A percentile compares a stretch with the other conserved stretches of the same genome.
Conservation (phyloP, 2,113 vertebrate genomes). For the Melanocharis versteri region DNA sequence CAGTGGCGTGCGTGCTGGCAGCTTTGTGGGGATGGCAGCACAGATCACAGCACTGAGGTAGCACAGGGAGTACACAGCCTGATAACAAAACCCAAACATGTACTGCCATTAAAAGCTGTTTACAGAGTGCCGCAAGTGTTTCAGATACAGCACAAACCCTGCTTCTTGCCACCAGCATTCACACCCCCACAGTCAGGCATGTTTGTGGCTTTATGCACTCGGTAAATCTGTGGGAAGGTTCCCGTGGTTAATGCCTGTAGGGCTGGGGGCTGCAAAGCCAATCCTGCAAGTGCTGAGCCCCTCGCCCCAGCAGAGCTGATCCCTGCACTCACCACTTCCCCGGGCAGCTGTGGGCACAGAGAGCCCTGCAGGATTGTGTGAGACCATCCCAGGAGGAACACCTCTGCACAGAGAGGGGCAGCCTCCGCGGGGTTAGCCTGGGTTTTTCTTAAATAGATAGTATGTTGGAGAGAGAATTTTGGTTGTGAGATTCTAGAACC, state of each 20-base stretch:
- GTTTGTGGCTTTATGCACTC: not conserved
- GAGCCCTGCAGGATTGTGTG: accelerated
- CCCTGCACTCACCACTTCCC: accelerated
- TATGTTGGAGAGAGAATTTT: not conserved
- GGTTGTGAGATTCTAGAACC: not conserved
- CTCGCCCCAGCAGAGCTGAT: not conserved
- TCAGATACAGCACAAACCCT: not conserved
- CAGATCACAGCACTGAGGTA: not conserved
- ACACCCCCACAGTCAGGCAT: not conserved
- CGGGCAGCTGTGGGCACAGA: not conserved
- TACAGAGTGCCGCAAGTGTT: not conserved
- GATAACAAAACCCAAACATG: not conserved
- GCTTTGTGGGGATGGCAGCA: not conserved
- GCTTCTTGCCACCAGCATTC: not conserved
- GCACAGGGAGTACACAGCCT: not conserved
- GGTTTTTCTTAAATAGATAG: not conserved
- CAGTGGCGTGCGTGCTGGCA: accelerated
- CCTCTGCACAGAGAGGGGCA: not conserved
- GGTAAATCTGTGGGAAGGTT: not conserved
- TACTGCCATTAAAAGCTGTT: not conserved
- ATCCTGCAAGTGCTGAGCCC: not conserved
- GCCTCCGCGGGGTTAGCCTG: accelerated
- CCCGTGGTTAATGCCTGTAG: not conserved
- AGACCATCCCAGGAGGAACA: not conserved
- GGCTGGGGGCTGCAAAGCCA: not conserved